These are phyloP conservation scores for Homalodisca vitripennis DNA, from an alignment of 1,140 invertebrate species.

Conservation along the genomic window DNA sequence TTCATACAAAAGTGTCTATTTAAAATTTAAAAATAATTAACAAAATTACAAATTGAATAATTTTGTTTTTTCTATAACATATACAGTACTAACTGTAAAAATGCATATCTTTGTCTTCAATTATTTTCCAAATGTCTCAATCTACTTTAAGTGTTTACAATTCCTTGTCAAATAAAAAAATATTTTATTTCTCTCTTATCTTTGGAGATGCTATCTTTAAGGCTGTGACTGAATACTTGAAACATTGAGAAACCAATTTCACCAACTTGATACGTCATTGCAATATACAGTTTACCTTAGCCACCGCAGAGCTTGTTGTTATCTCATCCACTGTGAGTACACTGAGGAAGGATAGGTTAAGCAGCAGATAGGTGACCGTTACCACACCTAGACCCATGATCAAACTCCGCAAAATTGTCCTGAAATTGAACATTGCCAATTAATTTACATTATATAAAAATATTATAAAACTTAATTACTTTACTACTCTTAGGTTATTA, in stretches of 20 bases:
- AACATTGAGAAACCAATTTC: background rate
- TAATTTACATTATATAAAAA: too few species aligned
- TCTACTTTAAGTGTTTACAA: background rate
- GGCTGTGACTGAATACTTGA: background rate
- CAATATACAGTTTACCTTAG: too few species aligned
- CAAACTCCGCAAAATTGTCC: background rate
- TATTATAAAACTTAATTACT: too few species aligned
- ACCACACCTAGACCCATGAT: background rate
- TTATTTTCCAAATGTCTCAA: background rate
- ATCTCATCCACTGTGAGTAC: background rate
- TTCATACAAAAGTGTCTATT: too few species aligned
- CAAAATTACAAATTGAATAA: too few species aligned
- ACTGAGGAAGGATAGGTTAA: conserved; percentile 6
- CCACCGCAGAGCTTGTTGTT: background rate
- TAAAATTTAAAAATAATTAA: too few species aligned
- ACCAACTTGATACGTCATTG: background rate
- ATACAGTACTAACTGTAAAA: too few species aligned
- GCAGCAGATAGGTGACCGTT: background rate
- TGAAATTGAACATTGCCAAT: background rate
- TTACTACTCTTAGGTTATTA: too few species aligned
- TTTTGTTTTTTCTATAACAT: too few species aligned
- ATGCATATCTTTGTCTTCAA: background rate
- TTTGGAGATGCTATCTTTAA: background rate
- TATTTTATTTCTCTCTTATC: background rate
- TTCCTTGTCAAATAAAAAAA: background rate